phyloP scores from a whole-genome alignment of 2,888 invertebrate species.

The Abrostola tripartita region DNA sequence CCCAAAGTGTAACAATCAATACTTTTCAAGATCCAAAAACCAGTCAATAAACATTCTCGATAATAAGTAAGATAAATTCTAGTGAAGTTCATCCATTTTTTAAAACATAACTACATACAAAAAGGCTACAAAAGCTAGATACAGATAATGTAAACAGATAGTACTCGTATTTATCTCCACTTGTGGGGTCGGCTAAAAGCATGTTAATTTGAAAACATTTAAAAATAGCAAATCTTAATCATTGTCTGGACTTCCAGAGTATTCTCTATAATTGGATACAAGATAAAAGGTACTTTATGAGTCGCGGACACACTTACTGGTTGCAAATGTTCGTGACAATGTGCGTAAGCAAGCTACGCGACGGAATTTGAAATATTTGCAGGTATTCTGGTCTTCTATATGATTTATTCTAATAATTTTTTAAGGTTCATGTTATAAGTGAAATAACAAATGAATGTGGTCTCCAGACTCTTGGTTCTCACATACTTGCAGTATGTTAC shows the following conservation, averaged over 20 bases:
- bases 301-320: constrained; percentile 14
- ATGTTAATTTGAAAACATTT: constrained; percentile 51
- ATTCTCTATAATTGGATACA: constrained; percentile 44
- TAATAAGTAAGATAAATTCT: constrained; percentile 23
- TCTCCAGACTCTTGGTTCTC: too few species aligned
- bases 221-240: constrained; percentile 44
- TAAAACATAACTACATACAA: constrained; percentile 1
- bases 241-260: constrained; percentile 36
- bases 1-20: constrained; percentile 29
- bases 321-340: constrained; percentile 12
- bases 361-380: neutral
- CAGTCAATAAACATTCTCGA: constrained; percentile 39
- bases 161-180: constrained; percentile 53
- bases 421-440: neutral
- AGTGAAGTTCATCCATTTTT: constrained; percentile 26
- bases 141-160: constrained; percentile 56
- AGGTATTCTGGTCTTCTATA: neutral
- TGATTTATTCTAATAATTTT: constrained; percentile 3
- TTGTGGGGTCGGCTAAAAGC: constrained; percentile 64
- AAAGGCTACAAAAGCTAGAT: constrained; percentile 40
- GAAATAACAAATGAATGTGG: too few species aligned
- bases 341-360: constrained; percentile 1
- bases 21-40: constrained; percentile 29
- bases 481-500: too few species aligned
- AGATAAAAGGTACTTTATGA: constrained; percentile 54